phyloP scores from a whole-genome alignment of 2,888 invertebrate species.

The Lumbricus terrestris region DNA sequence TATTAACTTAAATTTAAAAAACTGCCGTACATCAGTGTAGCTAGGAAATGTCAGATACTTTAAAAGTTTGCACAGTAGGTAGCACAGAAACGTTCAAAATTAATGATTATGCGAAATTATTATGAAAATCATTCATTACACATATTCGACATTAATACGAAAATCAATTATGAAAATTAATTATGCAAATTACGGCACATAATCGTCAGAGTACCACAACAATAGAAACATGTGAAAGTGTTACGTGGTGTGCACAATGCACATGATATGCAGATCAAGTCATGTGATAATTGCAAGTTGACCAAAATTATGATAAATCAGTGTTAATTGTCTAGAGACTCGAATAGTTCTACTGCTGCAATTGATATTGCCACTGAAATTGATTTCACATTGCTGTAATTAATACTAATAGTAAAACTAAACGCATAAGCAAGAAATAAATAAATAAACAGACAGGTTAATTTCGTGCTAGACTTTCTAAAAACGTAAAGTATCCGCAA shows the following conservation, averaged over 20 bases:
- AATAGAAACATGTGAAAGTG: not conserved
- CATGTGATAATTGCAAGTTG: not conserved
- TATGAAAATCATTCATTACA: not conserved
- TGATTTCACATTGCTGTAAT: not conserved
- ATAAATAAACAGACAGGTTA: not conserved
- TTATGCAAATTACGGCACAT: no score
- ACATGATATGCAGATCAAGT: not conserved
- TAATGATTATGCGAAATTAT: slow-evolving; percentile 3
- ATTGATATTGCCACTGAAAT: not conserved
- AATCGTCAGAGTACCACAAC: not conserved
- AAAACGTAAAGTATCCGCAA: not conserved
- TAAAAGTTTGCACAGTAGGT: not conserved
- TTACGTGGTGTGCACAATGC: not conserved
- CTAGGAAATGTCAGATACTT: not conserved
- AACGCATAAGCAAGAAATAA: not conserved
- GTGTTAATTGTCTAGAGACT: not conserved
- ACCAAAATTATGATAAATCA: not conserved
- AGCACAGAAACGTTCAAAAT: not conserved
- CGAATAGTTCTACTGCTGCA: not conserved
- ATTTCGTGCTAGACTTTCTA: not conserved
- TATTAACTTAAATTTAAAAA: not conserved
- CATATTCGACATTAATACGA: not conserved
- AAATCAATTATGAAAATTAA: not conserved
- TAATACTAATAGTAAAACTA: not conserved
- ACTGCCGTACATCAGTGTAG: not conserved